Evolutionary conservation across 2,113 vertebrate genomes (phyloP), one percentile per base, ranked within the genome.

Genomic region (Prionailurus bengalensis): DNA sequence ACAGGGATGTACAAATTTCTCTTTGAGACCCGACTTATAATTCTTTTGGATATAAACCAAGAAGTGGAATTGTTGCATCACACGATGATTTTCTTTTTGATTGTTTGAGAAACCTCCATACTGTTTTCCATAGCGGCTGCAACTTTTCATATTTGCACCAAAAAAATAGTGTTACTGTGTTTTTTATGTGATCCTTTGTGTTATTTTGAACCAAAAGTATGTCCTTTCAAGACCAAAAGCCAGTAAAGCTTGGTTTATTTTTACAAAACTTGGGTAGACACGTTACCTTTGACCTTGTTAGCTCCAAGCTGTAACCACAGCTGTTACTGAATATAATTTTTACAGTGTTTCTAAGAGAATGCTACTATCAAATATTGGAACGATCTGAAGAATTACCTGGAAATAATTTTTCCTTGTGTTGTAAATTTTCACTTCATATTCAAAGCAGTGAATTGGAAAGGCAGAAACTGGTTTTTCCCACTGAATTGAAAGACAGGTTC

Each of bases 381-480:
- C 16, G 0, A 61, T 29, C 79, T 45, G 58, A 97, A 65, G 74
- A 84, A 93, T 98, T 98, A 99, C 99, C 98, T 98, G 98, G 33
- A 96, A 29, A 87, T 84, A 98, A 17, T 82, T 95, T 33, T 95
- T 98, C 89, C 96, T 98, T 2, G 94, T 23, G 79, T 98, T 98
- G 97, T 79, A 11, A 87, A 99, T 97, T 48, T 68, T 98, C 89
- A 99, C 97, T 97, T 99, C 97, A 0, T 99, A 99, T 16, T 98
- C 92, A 94, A 99, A 99, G 74, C 98, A 99, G 0, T 93, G 90
- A 16, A 36, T 8, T 0, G 16, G 73, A 36, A 98, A 98, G 58
- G 96, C 89, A 83, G 98, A 98, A 63, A 98, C 13, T 29, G 99
- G 99, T 70, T 99, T 98, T 65, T 97, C 97, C 99, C 99, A 99